These are phyloP conservation scores for Ryuthela nishihirai DNA, from an alignment of 2,888 invertebrate species.

Conservation along the genomic window DNA sequence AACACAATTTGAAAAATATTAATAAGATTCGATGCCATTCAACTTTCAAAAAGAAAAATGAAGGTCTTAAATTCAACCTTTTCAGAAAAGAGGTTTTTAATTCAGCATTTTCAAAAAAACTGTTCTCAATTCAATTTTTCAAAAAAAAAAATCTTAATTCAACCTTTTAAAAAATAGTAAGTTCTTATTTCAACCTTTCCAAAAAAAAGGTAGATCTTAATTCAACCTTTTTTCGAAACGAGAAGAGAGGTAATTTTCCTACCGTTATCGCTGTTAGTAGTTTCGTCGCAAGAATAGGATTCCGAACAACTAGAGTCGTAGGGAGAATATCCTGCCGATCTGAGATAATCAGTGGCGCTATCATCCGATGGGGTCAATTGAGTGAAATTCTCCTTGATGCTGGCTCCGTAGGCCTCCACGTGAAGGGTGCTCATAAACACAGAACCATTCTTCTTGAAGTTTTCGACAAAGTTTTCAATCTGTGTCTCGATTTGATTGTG, in stretches of 20 bases:
- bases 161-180: too few species aligned
- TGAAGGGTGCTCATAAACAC: conserved; percentile 25
- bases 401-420: conserved; percentile 15
- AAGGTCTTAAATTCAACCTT: too few species aligned
- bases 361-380: conserved; percentile 35
- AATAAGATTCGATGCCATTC: too few species aligned
- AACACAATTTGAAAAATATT: too few species aligned
- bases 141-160: too few species aligned
- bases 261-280: conserved; percentile 33
- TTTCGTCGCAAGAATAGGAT: conserved; percentile 27
- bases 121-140: too few species aligned
- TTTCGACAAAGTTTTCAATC: conserved; percentile 35
- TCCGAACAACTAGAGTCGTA: conserved; percentile 30
- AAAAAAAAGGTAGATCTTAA: too few species aligned
- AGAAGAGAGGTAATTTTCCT: neutral
- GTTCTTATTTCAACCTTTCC: too few species aligned
- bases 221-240: too few species aligned
- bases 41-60: too few species aligned
- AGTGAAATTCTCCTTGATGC: conserved; percentile 6
- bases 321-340: conserved; percentile 19
- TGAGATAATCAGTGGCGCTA: conserved; percentile 21
- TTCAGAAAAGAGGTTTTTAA: too few species aligned
- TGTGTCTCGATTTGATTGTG: conserved; percentile 36
- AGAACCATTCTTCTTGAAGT: conserved; percentile 35
- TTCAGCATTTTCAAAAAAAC: too few species aligned